phyloP scores from a whole-genome alignment of 2,888 invertebrate genomes.

The Gymnosoma rotundatum region DNA sequence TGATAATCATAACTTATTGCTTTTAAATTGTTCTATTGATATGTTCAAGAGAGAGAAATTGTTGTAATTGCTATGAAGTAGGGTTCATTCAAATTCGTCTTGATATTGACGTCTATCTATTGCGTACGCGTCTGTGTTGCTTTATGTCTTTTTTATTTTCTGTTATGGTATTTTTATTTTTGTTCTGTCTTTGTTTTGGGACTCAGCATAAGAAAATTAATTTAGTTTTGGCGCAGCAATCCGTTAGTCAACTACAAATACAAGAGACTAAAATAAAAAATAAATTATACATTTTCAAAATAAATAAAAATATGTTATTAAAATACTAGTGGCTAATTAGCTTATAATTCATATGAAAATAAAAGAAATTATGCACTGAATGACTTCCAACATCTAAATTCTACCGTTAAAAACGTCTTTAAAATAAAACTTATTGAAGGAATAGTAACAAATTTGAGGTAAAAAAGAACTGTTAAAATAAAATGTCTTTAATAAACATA shows the following conservation, averaged over 20 bases:
- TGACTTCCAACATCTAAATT: constrained; percentile 3
- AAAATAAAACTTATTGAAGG: background rate
- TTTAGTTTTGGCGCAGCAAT: constrained; percentile 62
- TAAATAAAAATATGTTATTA: background rate
- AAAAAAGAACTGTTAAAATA: background rate
- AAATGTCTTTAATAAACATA: no score
- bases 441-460: background rate
- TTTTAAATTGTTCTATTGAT: no score
- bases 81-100: background rate
- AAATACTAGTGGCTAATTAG: no score
- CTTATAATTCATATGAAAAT: no score
- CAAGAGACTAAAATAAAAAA: background rate
- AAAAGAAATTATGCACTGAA: background rate
- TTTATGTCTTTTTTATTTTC: constrained; percentile 31
- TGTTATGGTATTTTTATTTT: constrained; percentile 42
- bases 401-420: constrained; percentile 7
- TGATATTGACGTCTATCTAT: background rate
- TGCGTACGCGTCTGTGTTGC: constrained; percentile 1
- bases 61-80: background rate
- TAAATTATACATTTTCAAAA: background rate
- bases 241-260: constrained; percentile 46
- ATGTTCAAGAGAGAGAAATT: no score
- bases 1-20: no score
- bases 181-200: constrained; percentile 36
- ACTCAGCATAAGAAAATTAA: constrained; percentile 29